Evolutionary conservation across 2,888 invertebrate species (phyloP), one percentile per base, ranked within the genome.

Genomic region (Yponomeuta malinellus): DNA sequence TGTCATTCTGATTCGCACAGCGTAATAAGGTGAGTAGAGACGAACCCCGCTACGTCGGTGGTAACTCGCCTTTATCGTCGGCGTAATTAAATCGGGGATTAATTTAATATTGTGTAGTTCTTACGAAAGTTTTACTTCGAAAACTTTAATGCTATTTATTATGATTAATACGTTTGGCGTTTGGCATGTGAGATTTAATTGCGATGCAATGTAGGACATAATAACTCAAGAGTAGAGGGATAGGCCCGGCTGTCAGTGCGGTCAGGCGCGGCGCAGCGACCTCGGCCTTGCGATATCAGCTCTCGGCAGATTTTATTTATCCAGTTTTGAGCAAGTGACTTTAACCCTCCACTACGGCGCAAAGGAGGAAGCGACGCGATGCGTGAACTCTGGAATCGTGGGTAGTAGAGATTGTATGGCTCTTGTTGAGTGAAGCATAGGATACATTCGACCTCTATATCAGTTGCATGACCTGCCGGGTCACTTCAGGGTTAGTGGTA

Each of bases 241-340:
- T 10, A 63, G 64, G 8, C n/a, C 2, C 29, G 64, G 64, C 64
- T 31, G 64, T 23, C 29, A 23, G 23, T 29, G 31, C 64, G 29
- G 64, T 64, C 64, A 64, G 29, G 64, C 64, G 64, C 43, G 31
- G 23, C 74, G 72, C 73, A 72, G 48, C 73, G 84, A 82, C 86
- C 88, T 87, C 83, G 87, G 81, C 84, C 83, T 82, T 81, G 80
- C 82, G n/a, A 43, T 43, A 43, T 85, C 83, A 84, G 83, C 82
- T 79, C 76, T 72, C 64, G 74, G 77, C 79, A 79, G 82, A 83
- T 84, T 43, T 84, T 80, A 81, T 81, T 79, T 80, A 77, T 77
- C 76, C 77, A 79, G 76, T 79, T 80, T 81, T 76, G 33, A 15
- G 33, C 65, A 65, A 65, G 29, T 33, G 65, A 31, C 65, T 33